phyloP scores from a whole-genome alignment of 23 tunicate species.

The Phallusia fumigata region DNA sequence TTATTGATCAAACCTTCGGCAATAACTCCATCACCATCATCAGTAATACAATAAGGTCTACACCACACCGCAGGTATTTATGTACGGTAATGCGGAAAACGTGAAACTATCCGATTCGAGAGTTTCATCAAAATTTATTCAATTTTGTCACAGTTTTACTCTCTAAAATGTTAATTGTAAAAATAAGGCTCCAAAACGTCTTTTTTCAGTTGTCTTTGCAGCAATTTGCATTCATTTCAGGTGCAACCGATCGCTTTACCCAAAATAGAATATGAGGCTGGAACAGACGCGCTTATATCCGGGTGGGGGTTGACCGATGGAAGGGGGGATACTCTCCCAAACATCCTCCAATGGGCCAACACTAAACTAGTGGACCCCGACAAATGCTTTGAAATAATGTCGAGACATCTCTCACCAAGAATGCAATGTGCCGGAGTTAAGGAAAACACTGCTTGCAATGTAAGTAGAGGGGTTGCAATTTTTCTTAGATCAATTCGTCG shows the following conservation, averaged over 20 bases:
- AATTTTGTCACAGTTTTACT: too few species aligned
- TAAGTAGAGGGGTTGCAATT: not conserved
- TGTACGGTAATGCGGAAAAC: too few species aligned
- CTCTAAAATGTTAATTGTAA: too few species aligned
- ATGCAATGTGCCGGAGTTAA: constrained; percentile 21
- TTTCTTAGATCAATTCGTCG: not conserved
- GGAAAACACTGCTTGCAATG: constrained; percentile 21
- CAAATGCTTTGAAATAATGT: not conserved
- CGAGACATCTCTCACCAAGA: not conserved
- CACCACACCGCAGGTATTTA: too few species aligned
- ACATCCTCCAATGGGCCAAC: constrained; percentile 11
- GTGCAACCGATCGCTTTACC: not conserved
- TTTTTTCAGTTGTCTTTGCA: not conserved
- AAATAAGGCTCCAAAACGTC: too few species aligned
- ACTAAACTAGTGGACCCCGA: not conserved
- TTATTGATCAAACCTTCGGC: too few species aligned
- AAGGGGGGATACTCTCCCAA: not conserved
- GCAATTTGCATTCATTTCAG: not conserved
- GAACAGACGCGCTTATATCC: not conserved
- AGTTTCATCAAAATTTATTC: too few species aligned
- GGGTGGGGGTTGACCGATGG: constrained; percentile 16
- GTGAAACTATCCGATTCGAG: too few species aligned
- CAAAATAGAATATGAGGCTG: constrained; percentile 3
- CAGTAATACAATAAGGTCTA: too few species aligned
- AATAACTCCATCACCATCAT: too few species aligned